Base-by-base conservation (phyloP, 2,888 invertebrate species). In the Zele albiditarsus region DNA sequence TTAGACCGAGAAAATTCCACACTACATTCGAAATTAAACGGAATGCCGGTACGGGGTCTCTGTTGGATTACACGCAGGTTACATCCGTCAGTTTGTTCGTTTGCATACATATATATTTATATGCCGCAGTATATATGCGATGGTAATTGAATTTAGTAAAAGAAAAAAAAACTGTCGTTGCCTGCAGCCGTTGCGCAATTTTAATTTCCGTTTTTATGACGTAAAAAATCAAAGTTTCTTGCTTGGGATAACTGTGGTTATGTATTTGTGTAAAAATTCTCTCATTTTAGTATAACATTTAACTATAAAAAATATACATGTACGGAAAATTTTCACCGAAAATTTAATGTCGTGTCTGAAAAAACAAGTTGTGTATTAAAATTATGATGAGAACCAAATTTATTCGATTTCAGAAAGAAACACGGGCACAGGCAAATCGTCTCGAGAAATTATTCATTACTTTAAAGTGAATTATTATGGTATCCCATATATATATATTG, bases 1-100 rank as follows among this genome's bases (percentile, higher is more conserved):
- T 53, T 60, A 71, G 58, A 42, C 46, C 33, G 53, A 53, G 73
- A 23, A 62, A 65, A 70, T 69, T 67, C 63, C 38, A 65, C 58
- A 60, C 58, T 73, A 38, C 68, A 75, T 73, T 53, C 71, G 71
- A 74, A 75, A 75, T 74, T 73, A 71, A 71, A 73, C 28, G 46
- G 33, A 71, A 75, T 78, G 20, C 60, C 42, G 5, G 3, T 23
- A 70, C 33, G 20, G 27, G 20, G 70, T 53, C 53, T 20, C 60
- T n/a, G 42, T 62, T 62, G 70, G 27, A 71, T 62, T 71, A 71
- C 42, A 63, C 38, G 2, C 53, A 38, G 20, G 33, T 63, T 63
- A 63, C 38, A 63, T 38, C 63, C 23, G 63, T 38, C 62, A 62
- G 53, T 46, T 60, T 28, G 46, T 46, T 27, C 46, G 28, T n/a